Conservation (phyloP, 2,113 vertebrate species). For the Prionailurus bengalensis region DNA sequence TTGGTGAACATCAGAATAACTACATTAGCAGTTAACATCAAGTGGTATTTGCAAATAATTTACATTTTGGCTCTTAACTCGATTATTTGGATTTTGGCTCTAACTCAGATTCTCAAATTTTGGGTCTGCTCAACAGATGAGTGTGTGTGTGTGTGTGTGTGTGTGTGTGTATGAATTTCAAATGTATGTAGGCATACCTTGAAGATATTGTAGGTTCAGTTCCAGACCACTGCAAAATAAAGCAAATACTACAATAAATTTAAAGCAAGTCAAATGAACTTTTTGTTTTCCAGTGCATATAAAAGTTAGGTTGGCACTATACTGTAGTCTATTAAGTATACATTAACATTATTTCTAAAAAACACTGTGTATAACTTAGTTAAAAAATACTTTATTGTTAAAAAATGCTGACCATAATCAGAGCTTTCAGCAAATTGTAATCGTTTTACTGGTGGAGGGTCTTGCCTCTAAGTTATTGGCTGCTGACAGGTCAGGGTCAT, state of each 20-base stretch:
- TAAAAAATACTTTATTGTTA: neutral
- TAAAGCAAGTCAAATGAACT: neutral
- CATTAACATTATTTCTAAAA: neutral
- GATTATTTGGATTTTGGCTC: neutral
- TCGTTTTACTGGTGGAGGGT: neutral
- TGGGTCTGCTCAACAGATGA: neutral
- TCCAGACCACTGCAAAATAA: neutral
- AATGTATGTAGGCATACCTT: neutral
- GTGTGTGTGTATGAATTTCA: neutral
- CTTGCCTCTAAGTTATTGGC: neutral
- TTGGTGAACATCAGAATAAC: conserved; percentile 35
- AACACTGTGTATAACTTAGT: neutral
- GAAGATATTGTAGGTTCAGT: neutral
- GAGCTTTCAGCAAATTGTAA: neutral
- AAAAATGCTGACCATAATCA: neutral
- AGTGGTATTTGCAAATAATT: conserved; percentile 35
- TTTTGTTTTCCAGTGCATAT: neutral
- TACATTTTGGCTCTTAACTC: neutral
- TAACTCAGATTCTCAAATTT: conserved; percentile 24
- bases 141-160: neutral
- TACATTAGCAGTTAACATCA: neutral
- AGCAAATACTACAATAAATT: neutral
- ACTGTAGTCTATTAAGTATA: neutral
- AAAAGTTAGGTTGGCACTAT: neutral
- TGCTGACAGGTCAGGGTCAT: neutral